Evolutionary conservation across 2,888 invertebrate species (phyloP).

Genomic region (Romanomermis culicivorax): DNA sequence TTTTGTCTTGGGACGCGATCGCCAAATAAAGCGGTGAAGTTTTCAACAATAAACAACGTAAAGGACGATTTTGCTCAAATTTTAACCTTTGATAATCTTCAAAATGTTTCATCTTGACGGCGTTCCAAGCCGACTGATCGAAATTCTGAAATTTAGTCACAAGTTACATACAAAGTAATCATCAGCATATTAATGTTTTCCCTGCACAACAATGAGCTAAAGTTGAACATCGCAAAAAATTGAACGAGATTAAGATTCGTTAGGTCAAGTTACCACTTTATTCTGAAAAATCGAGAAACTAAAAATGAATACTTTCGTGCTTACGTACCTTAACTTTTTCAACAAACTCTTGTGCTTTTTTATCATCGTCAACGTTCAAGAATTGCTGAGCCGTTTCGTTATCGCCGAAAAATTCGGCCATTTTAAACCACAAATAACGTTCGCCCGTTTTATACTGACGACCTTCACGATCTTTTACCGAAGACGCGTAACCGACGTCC

Average conservation of each 20-base stretch:
- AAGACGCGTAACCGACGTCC: slow-evolving; percentile 12
- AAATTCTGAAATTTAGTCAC: slow-evolving; percentile 13
- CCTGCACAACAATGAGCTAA: too few relatives aligned
- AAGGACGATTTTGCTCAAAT: slow-evolving; percentile 18
- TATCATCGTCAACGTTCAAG: slow-evolving; percentile 12
- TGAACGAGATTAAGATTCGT: too few relatives aligned
- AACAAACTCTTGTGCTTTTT: slow-evolving; percentile 18
- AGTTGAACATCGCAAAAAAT: too few relatives aligned
- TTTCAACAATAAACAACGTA: slow-evolving; percentile 17
- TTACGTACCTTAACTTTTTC: slow-evolving; percentile 15
- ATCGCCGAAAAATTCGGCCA: slow-evolving; percentile 21
- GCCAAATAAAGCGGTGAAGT: slow-evolving; percentile 18
- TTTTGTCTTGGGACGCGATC: slow-evolving; percentile 22
- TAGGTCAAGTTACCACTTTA: too few relatives aligned
- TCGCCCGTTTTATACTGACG: slow-evolving; percentile 21
- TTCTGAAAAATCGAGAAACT: too few relatives aligned
- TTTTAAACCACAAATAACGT: slow-evolving; percentile 22
- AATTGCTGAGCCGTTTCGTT: slow-evolving; percentile 15
- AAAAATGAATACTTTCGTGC: too few relatives aligned
- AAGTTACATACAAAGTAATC: neutral
- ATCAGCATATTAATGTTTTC: neutral
- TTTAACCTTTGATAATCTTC: slow-evolving; percentile 18
- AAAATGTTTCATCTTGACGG: slow-evolving; percentile 16
- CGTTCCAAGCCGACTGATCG: slow-evolving; percentile 18
- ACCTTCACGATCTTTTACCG: slow-evolving; percentile 11